Base-by-base conservation (phyloP, 35 echinoderm and acorn worm species). In the Ophioderma brevispina region DNA sequence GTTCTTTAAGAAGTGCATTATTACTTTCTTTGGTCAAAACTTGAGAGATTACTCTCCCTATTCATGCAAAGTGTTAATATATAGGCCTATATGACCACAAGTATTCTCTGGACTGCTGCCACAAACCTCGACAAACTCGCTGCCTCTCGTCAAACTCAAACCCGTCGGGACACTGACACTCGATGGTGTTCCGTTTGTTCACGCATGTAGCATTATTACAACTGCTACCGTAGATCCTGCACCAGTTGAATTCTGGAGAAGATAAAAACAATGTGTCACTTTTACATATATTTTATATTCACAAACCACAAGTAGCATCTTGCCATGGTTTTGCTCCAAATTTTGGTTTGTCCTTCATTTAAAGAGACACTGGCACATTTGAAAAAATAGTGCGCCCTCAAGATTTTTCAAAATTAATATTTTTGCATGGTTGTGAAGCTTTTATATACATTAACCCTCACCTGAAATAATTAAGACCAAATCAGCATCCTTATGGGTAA, bases 131-230 rank as follows among this genome's bases (percentile, higher is more conserved):
- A 79, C 92, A 90, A 35, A 86, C 37, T 49, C 82, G 36, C 77
- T 37, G 42, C 35, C 31, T 89, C 28, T 80, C 63, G 76, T 92
- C 82, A 88, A 97, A 97, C 36, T 79, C 40, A 80, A 77, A 94
- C n/a, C 92, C 89, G 5, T 80, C 88, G 38, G 95, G 92, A 40
- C 95, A 97, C 11, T 40, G 25, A 41, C 95, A 97, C 52, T 94
- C 84, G 23, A 97, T 91, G 64, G 64, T 93, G n/a, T 89, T 82
- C 11, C 50, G 38, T 34, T 84, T 38, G 80, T 94, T 87, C 40
- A 94, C 84, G 81, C 95, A 97, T 19, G 92, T 97, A 32, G 81
- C 95, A 55, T 97, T 97, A 33, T 90, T 90, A 85, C 95, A 97
- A 43, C 81, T 76, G 28, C 75, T 32, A 11, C 82, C 52, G 36